A percentile compares a stretch with the other conserved stretches of the same genome.
Evolutionary conservation across 2,888 invertebrate genomes (phyloP).

Genomic region (Acholoe squamosa): DNA sequence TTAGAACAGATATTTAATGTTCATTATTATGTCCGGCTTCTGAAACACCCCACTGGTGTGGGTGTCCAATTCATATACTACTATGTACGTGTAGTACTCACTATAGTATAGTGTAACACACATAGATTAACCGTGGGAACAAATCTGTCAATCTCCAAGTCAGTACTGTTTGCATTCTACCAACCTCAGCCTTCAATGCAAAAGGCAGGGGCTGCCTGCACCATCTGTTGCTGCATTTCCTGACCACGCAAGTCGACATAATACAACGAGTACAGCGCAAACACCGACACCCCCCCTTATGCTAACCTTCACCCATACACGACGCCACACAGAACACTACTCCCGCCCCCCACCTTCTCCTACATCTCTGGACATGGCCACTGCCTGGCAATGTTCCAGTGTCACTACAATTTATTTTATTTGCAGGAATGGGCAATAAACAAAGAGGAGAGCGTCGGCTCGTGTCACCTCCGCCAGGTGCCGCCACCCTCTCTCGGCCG

Average conservation of each 20-base stretch:
- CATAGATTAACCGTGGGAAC: neutral
- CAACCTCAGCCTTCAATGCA: neutral
- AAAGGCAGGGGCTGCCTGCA: neutral
- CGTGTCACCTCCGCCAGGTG: neutral
- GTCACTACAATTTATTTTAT: slow-evolving; percentile 28
- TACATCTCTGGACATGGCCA: neutral
- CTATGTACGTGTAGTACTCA: too few relatives aligned
- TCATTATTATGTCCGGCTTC: too few relatives aligned
- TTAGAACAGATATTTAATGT: too few relatives aligned
- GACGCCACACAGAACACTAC: neutral
- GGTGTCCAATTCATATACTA: too few relatives aligned
- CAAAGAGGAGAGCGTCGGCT: slow-evolving; percentile 7
- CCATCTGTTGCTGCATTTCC: slow-evolving; percentile 48
- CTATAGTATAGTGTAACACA: too few relatives aligned
- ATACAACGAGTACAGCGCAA: neutral
- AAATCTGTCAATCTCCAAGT: neutral
- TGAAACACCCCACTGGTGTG: too few relatives aligned
- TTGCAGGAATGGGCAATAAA: slow-evolving; percentile 55
- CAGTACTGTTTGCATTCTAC: neutral
- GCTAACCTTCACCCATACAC: neutral
- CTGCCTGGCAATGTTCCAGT: slow-evolving; percentile 24
- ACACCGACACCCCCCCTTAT: neutral
- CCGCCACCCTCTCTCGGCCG: slow-evolving; percentile 1
- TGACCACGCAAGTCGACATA: neutral
- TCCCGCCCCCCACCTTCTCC: neutral